A percentile compares a stretch with the other conserved stretches of the same genome.
These are phyloP conservation scores for Acanthurus leucopareius DNA, from an alignment of 2,797 vertebrate species.

Conservation along the genomic window DNA sequence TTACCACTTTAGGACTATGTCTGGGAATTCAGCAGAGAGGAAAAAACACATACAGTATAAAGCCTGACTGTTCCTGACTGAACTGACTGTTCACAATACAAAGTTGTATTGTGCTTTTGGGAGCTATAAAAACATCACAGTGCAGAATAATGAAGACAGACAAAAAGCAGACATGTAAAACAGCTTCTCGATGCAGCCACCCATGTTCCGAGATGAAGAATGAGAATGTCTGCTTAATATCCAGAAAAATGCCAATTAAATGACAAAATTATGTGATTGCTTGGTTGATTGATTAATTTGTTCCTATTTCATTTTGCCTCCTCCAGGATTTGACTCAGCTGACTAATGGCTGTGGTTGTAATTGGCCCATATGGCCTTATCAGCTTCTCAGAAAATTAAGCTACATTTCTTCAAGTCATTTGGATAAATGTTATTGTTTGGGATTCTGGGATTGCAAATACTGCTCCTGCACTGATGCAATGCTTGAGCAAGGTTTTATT, in stretches of 20 bases:
- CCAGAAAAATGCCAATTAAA: slow-evolving; percentile 26
- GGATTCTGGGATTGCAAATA: slow-evolving; percentile 6
- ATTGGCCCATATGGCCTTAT: slow-evolving; percentile 66
- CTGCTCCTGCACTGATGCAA: not conserved
- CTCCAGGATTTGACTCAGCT: slow-evolving; percentile 45
- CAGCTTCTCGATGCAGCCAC: slow-evolving; percentile 4
- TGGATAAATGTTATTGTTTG: slow-evolving; percentile 47
- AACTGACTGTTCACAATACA: too few relatives aligned
- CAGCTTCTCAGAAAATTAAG: slow-evolving; percentile 50
- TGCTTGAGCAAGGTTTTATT: not conserved
- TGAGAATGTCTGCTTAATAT: slow-evolving; percentile 16
- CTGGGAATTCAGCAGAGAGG: slow-evolving; percentile 85
- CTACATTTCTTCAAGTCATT: slow-evolving; percentile 61
- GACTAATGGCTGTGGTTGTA: slow-evolving; percentile 60
- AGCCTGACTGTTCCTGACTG: slow-evolving; percentile 60
- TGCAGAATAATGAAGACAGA: not conserved
- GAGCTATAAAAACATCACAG: not conserved
- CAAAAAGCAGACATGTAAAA: not conserved
- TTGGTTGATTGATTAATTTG: slow-evolving; percentile 65
- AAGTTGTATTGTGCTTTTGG: not conserved
- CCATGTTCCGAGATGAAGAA: not conserved
- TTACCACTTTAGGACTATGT: slow-evolving; percentile 99
- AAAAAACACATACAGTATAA: slow-evolving; percentile 67
- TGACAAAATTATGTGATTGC: slow-evolving; percentile 42
- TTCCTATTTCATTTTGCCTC: slow-evolving; percentile 54